These are phyloP conservation scores for Novumbra hubbsi DNA, from an alignment of 2,797 vertebrate genomes.

Conservation along the genomic window DNA sequence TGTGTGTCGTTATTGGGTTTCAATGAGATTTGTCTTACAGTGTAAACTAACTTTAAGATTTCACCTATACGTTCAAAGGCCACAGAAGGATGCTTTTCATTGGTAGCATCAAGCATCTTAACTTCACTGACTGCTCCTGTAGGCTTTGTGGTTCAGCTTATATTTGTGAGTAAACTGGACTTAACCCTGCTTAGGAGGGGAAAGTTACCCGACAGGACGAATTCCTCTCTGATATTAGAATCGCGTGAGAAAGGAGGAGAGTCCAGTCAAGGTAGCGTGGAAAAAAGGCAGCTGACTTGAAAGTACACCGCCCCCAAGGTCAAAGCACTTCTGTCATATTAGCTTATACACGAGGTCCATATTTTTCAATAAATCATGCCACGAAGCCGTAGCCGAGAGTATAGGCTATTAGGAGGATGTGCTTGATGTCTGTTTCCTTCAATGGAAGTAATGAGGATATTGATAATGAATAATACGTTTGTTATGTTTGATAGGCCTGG, in stretches of 20 bases:
- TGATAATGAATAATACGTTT: background rate
- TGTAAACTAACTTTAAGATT: too few relatives aligned
- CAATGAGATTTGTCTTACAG: background rate
- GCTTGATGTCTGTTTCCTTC: background rate
- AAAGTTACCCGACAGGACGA: slow-evolving; percentile 16
- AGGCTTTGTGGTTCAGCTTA: background rate
- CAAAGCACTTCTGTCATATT: slow-evolving; percentile 71
- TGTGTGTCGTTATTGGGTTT: background rate
- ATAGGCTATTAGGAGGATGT: background rate
- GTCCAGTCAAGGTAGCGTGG: slow-evolving; percentile 35
- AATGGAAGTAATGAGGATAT: background rate
- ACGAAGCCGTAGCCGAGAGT: slow-evolving; percentile 42
- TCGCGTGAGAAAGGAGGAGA: slow-evolving; percentile 64
- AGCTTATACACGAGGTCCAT: slow-evolving; percentile 58
- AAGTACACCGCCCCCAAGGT: slow-evolving; percentile 56
- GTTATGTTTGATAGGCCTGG: background rate
- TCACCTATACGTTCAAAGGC: background rate
- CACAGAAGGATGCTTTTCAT: background rate
- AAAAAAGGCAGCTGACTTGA: slow-evolving; percentile 39
- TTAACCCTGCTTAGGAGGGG: slow-evolving; percentile 15
- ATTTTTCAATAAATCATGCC: slow-evolving; percentile 69
- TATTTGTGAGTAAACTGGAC: slow-evolving; percentile 22
- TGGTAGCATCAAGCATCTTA: background rate
- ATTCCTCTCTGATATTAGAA: slow-evolving; percentile 25
- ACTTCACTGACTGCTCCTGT: slow-evolving; percentile 12